phyloP scores from a whole-genome alignment of 2,888 invertebrate genomes.

The Dynastes grantii region DNA sequence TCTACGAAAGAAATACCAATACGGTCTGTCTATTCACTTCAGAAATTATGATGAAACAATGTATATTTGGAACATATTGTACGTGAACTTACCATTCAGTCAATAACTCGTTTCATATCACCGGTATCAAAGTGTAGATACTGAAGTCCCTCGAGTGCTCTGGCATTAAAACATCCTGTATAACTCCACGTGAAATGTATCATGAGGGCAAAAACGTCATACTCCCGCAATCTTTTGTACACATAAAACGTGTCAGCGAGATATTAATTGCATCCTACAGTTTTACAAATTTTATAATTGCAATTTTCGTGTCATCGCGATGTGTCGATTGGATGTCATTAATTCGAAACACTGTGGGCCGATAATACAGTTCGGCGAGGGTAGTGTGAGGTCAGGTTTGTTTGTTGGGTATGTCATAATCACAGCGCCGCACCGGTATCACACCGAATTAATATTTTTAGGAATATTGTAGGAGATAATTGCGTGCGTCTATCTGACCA shows the following conservation, averaged over 20 bases:
- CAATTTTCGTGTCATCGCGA: conserved; percentile 61
- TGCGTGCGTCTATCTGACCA: conserved; percentile 50
- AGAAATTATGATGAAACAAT: no score
- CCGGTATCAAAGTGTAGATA: no score
- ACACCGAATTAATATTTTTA: conserved; percentile 53
- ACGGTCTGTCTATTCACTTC: no score
- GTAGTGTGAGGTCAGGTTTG: conserved; percentile 32
- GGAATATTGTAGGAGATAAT: conserved; percentile 53
- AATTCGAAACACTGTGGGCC: conserved; percentile 42
- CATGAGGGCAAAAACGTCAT: conserved; percentile 32
- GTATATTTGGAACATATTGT: not conserved
- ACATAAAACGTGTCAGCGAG: conserved; percentile 50
- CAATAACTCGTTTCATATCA: no score
- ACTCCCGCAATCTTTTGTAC: conserved; percentile 29
- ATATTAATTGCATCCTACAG: conserved; percentile 65
- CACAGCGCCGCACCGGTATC: conserved; percentile 47
- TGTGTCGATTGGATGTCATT: conserved; percentile 50
- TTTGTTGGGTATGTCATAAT: conserved; percentile 51
- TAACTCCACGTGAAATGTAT: not conserved
- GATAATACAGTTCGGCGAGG: conserved; percentile 18
- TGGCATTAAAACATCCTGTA: not conserved
- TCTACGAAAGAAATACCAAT: no score
- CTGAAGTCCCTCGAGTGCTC: no score
- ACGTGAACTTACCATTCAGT: not conserved
- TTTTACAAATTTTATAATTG: conserved; percentile 68